Base-by-base conservation (phyloP, 1,140 invertebrate genomes). In the Brachionus koreanus region DNA sequence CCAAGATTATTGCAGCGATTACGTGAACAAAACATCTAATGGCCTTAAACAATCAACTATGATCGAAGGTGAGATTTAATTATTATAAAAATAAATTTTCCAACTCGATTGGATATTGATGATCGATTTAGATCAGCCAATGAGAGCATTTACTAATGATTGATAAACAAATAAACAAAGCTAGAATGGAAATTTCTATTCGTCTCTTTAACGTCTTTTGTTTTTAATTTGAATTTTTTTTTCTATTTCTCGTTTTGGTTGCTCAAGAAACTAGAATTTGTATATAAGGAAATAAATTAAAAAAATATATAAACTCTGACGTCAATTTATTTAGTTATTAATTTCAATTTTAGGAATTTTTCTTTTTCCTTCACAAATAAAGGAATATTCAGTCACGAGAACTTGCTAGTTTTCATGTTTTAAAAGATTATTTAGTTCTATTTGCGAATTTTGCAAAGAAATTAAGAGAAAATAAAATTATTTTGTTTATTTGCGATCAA, bases 291-390 rank as follows among this genome's bases (percentile, higher is more conserved):
- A 33, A 37, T 65, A 33, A 37, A 33, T 65, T 19, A 69, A 69
- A 39, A 69, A 69, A 16, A 6, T 69, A 69, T 39, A 69, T 69
- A 69, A 69, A 69, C 29, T 37, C 65, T 69, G 65, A 69, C 65
- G 65, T 74, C 69, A 74, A 74, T 74, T 74, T 74, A 74, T 74
- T 74, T 74, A 74, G 69, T 74, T 74, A 46, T 74, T 69, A 69
- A 69, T 74, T 74, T 74, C 42, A 46, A 46, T 74, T 74, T 29
- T 74, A 29, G 16, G 5, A 19, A 19, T 42, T 72, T 43, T 29
- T 72, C 12, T 33, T 67, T 69, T 74, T 74, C 19, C 37, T 74
- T 46, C 43, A 46, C 19, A 46, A 46, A 46, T 74, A 74, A 74
- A 74, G 69, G 69, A 74, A 74, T 74, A 74, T 74, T 46, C 42